Base-by-base conservation (phyloP, 2,797 vertebrate species). In the Macroramphosus scolopax region DNA sequence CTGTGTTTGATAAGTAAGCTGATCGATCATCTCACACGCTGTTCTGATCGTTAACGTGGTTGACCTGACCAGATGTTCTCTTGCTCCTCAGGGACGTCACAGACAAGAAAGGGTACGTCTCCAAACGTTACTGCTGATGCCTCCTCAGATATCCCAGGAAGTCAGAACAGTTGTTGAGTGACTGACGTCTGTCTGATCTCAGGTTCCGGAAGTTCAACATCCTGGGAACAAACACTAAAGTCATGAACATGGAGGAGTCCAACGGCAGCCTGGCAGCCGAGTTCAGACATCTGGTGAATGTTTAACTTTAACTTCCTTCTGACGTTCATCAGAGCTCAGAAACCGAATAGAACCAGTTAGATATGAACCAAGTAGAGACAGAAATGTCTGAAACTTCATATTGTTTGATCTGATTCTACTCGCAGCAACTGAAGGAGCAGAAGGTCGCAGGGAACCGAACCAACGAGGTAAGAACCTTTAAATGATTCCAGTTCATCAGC, bases 181-280 rank as follows among this genome's bases (percentile, higher is more conserved):
- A 11, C 7, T 9, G 2, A 17, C 8, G 5, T 0, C 2, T 35
- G 6, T 63, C 8, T 44, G 0, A 17, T 22, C 6, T 22, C 20
- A 69, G 95, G 38, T 95, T 95, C 54, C 88, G 95, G n/a, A 95
- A 95, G 77, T 97, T 97, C 72, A 96, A 96, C 75, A 95, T 96
- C 73, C 75, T 97, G 82, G 94, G 94, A 42, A 96, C 94, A 1
- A 92, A 92, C 65, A 92, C 91, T 0, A 97, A 98, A 85, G 94
- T 98, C 9, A 97, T 98, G 96, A 98, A 98, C 85, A 95, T 98
- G 95, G 96, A 98, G 68, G 96, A 98, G 74, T 98, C 95, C 1
- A 98, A 97, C 13, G 96, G 95, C 40, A 95, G 93, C 51, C 77
- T 98, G 70, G 93, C 96, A 0, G 95, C 95, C 14, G 96, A 98